Evolutionary conservation across 2,113 vertebrate species (phyloP).

Genomic region (Dromas ardeola): DNA sequence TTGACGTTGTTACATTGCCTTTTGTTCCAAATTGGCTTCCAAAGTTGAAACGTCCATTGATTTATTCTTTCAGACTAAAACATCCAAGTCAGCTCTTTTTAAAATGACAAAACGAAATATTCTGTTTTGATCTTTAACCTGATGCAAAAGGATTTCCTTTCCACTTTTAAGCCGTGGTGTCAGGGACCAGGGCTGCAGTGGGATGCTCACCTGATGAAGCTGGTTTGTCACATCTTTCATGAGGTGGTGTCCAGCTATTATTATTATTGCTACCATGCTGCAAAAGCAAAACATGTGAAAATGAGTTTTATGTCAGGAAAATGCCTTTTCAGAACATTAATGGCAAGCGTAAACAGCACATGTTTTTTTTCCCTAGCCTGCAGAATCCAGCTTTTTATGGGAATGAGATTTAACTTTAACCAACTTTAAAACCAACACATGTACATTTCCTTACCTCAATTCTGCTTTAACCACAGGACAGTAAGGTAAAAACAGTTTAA

Average conservation of each 20-base stretch:
- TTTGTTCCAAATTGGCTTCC: slow-evolving; percentile 15
- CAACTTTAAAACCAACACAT: background rate
- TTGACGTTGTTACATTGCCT: background rate
- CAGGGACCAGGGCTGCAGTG: background rate
- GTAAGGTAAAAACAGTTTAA: slow-evolving; percentile 28
- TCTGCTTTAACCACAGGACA: background rate
- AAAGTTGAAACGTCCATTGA: background rate
- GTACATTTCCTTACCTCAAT: background rate
- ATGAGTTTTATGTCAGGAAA: background rate
- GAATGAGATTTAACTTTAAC: background rate
- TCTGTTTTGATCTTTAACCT: background rate
- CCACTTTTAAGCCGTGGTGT: background rate
- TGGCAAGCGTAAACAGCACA: background rate
- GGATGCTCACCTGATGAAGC: background rate
- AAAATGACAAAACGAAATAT: background rate
- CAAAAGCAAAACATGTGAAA: background rate
- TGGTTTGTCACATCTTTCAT: background rate
- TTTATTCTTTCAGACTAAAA: background rate
- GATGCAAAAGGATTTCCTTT: background rate
- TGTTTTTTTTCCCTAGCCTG: background rate
- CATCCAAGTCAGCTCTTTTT: background rate
- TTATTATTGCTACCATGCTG: background rate
- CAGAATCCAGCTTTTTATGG: background rate
- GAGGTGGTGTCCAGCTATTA: background rate
- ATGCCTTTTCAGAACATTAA: background rate